Percentiles rank a stretch among this genome's conserved stretches.
Conservation (phyloP, 2,888 invertebrate genomes). For the Idaea straminata region DNA sequence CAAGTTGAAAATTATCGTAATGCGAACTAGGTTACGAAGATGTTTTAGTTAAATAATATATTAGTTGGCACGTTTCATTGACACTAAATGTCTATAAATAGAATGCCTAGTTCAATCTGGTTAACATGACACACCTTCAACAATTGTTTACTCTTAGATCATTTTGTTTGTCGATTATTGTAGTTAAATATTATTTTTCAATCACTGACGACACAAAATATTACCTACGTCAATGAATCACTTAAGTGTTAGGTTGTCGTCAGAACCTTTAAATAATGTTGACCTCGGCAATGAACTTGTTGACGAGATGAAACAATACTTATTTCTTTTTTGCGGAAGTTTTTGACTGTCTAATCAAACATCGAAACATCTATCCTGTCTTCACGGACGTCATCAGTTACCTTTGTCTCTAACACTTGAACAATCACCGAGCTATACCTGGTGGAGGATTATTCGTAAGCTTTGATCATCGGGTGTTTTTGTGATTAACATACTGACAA, state of each 20-base stretch:
- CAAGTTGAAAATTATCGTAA: constrained; percentile 14
- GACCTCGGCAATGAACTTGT: constrained; percentile 31
- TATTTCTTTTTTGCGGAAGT: background rate
- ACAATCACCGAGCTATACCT: constrained; percentile 14
- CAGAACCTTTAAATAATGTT: constrained; percentile 27
- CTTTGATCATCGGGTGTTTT: constrained; percentile 3
- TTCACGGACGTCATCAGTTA: background rate
- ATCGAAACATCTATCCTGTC: background rate
- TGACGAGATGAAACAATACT: constrained; percentile 9
- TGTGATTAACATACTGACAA: constrained; percentile 6
- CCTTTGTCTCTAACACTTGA: constrained; percentile 15
- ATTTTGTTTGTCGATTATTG: constrained; percentile 8
- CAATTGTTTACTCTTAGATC: constrained; percentile 14
- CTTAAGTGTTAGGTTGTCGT: constrained; percentile 24
- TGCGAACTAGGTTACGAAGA: constrained; percentile 41
- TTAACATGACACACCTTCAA: constrained; percentile 33
- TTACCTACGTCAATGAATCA: constrained; percentile 14
- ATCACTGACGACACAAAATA: constrained; percentile 13
- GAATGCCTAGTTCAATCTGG: constrained; percentile 48
- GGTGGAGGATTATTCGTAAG: constrained; percentile 15
- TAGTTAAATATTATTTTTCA: constrained; percentile 5
- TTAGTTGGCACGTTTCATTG: constrained; percentile 68
- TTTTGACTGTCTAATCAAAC: background rate
- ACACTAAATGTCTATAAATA: constrained; percentile 60
- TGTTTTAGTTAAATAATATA: constrained; percentile 51